Evolutionary conservation across 2,113 vertebrate genomes (phyloP), one percentile per base, ranked within the genome.

Genomic region (Naja naja): DNA sequence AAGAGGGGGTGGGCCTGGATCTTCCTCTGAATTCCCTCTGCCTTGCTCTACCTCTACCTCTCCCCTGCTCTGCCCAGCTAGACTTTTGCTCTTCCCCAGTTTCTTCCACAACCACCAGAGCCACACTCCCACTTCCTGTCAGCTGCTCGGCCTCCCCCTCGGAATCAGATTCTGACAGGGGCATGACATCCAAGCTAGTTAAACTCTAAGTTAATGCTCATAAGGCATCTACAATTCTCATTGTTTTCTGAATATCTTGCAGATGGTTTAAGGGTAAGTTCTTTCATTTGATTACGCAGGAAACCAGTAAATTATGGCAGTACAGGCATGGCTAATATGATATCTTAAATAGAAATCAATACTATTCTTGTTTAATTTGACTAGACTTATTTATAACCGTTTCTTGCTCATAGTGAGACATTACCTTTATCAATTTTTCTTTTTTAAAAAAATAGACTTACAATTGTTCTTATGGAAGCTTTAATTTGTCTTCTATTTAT

Each of bases 291-390:
- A 81, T 47, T 86, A 91, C 10, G 20, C 3, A 90, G 53, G 5
- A 94, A 92, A 87, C 30, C 3, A 54, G 6, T 43, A 52, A 14
- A 20, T 81, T n/a, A 34, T 47, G 10, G 27, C 45, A 16, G 4
- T n/a, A 93, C 92, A 90, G 85, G 89, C 81, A 90, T 11, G 81
- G 90, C 91, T 89, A 94, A 92, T 60, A 39, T 18, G 47, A 85
- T 16, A 89, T 56, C 23, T 94, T 90, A 95, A 95, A 93, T 25
- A 89, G 8, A 47, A 91, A 58, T 1, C 3, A 9, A 49, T 39
- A 18, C 43, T 11, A 87, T 87, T 56, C 16, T 0, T 45, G 58
- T 91, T 92, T n/a, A 69, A 87, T 49, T 74, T 0, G 14, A 89
- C 52, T 0, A 0, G 49, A 85, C 91, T 91, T 74, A 58, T 85